These are phyloP conservation scores for Ifrita kowaldi DNA, from an alignment of 2,113 vertebrate species.

Conservation along the genomic window DNA sequence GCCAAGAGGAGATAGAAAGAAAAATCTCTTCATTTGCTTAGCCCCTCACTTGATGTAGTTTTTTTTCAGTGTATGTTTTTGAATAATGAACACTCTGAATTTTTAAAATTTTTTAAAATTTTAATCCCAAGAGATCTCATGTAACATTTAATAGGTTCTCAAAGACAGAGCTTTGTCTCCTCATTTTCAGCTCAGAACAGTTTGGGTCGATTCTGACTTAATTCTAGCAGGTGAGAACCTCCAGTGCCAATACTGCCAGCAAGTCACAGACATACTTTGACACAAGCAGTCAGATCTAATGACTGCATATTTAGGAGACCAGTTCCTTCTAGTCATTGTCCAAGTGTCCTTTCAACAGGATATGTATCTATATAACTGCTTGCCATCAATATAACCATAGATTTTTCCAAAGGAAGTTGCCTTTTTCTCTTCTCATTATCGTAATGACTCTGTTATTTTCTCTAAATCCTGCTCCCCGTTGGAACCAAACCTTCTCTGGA, in stretches of 20 bases:
- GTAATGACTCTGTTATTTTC: neutral
- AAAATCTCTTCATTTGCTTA: neutral
- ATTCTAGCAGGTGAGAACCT: neutral
- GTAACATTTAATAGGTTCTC: neutral
- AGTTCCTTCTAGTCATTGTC: neutral
- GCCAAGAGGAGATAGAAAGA: neutral
- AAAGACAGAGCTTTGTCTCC: neutral
- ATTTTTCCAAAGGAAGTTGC: neutral
- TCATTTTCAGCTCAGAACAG: neutral
- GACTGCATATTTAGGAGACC: neutral
- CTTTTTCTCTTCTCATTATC: neutral
- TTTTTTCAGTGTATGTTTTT: neutral
- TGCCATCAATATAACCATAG: neutral
- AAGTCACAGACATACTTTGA: neutral
- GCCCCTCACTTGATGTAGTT: neutral
- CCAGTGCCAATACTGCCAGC: neutral
- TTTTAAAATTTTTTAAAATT: neutral
- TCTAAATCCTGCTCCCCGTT: neutral
- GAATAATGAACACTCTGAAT: neutral
- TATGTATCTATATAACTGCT: neutral
- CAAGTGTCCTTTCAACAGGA: neutral
- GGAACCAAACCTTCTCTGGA: neutral
- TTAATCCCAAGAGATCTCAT: neutral
- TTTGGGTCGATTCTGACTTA: neutral
- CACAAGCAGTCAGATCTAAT: neutral